A percentile compares a stretch with the other conserved stretches of the same genome.
phyloP scores from a whole-genome alignment of 2,888 invertebrate genomes.

The Tanypteryx hageni region DNA sequence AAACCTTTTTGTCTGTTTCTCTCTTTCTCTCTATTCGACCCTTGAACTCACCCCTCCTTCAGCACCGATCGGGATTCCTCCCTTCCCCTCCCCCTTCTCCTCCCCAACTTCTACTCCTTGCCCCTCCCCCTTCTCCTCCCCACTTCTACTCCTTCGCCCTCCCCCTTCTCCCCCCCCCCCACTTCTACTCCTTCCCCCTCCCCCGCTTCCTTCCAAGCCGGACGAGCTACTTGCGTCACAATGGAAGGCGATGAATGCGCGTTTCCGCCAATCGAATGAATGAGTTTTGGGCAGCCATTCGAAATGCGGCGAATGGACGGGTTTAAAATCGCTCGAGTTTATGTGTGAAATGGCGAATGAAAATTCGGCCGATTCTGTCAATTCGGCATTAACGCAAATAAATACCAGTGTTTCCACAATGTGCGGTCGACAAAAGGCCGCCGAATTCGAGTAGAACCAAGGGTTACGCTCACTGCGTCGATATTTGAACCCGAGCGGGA shows the following conservation, averaged over 20 bases:
- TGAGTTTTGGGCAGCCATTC: slow-evolving; percentile 6
- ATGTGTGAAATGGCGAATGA: slow-evolving; percentile 52
- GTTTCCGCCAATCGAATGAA: slow-evolving; percentile 39
- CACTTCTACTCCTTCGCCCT: neutral
- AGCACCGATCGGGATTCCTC: neutral
- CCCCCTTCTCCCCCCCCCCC: neutral
- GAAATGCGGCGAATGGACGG: neutral
- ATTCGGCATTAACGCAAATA: slow-evolving; percentile 53
- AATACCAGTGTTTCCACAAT: slow-evolving; percentile 34
- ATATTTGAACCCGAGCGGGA: slow-evolving; percentile 27
- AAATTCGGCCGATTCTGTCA: slow-evolving; percentile 51
- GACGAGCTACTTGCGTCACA: neutral
- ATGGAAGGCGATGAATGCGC: neutral
- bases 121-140: neutral
- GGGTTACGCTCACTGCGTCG: slow-evolving; percentile 34
- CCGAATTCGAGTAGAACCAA: slow-evolving; percentile 26
- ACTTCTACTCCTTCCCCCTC: neutral
- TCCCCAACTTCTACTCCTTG: neutral
- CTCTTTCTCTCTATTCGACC: no score
- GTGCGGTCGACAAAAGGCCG: slow-evolving; percentile 33
- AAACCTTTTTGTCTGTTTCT: no score
- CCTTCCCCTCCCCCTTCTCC: neutral
- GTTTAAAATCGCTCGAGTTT: slow-evolving; percentile 14
- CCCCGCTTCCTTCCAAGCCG: neutral
- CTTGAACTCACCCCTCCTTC: neutral